Percentiles rank a stretch among this genome's conserved stretches.
Evolutionary conservation across 2,113 vertebrate species (phyloP).

Genomic region (Pteruthius melanotis): DNA sequence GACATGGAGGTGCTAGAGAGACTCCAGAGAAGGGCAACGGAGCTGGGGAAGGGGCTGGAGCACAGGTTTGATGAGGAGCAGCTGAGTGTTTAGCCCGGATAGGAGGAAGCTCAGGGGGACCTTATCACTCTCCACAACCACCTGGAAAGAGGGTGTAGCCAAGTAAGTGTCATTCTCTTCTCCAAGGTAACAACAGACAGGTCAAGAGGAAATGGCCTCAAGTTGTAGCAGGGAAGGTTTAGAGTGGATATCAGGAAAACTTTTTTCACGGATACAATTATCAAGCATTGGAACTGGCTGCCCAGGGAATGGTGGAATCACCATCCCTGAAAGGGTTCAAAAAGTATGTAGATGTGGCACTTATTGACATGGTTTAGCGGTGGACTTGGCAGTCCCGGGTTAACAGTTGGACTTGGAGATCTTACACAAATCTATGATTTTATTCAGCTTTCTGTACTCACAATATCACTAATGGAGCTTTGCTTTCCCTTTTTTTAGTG

Average conservation of each 20-base stretch:
- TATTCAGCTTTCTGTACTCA: neutral
- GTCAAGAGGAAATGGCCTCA: neutral
- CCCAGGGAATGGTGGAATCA: neutral
- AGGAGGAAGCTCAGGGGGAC: neutral
- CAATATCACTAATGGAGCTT: neutral
- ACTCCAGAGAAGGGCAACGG: accelerated
- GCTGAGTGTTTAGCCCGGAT: neutral
- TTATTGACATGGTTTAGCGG: neutral
- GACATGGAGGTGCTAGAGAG: neutral
- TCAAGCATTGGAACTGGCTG: neutral
- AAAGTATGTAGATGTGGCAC: neutral
- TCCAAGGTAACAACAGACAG: neutral
- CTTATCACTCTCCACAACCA: neutral
- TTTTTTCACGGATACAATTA: neutral
- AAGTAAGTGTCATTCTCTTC: neutral
- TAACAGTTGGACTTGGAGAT: neutral
- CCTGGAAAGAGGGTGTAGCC: neutral
- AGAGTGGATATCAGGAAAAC: neutral
- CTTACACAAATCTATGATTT: neutral
- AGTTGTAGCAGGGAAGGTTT: neutral
- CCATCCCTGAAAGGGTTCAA: neutral
- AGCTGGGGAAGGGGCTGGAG: neutral
- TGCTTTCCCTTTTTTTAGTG: neutral
- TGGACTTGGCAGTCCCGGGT: neutral
- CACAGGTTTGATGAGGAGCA: neutral